Conservation (phyloP, 2,113 vertebrate genomes). For the Cathartes aura region DNA sequence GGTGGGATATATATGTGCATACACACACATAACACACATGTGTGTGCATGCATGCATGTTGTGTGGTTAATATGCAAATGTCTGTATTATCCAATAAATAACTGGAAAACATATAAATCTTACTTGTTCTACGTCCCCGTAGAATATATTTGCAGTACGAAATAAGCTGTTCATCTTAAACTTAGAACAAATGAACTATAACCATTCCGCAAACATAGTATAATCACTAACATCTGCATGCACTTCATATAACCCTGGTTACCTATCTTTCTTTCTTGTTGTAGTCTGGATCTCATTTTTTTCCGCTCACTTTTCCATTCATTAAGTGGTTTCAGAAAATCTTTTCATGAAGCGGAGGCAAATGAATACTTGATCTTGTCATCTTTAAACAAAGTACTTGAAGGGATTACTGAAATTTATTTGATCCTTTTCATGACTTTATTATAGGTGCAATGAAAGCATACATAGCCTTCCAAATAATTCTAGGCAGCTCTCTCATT, state of each 20-base stretch:
- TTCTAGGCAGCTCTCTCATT: neutral
- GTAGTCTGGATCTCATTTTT: neutral
- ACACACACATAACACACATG: accelerated
- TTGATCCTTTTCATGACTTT: neutral
- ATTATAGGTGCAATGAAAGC: neutral
- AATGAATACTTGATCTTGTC: neutral
- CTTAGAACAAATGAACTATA: neutral
- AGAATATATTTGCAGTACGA: neutral
- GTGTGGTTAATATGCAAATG: neutral
- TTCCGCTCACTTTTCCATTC: neutral
- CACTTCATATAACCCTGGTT: neutral
- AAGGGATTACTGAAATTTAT: neutral
- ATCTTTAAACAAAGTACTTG: neutral
- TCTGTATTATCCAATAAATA: neutral
- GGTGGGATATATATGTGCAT: neutral
- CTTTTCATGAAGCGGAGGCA: neutral
- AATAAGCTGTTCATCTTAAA: neutral
- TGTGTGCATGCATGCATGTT: neutral
- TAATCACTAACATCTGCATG: neutral
- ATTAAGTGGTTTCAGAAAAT: neutral
- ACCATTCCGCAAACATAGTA: neutral
- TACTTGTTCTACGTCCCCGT: neutral
- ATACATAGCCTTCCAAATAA: neutral
- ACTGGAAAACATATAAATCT: neutral
- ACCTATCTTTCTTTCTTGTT: neutral